These are phyloP conservation scores for Trichonephila clavata DNA, from an alignment of 1,140 invertebrate genomes.

Conservation along the genomic window DNA sequence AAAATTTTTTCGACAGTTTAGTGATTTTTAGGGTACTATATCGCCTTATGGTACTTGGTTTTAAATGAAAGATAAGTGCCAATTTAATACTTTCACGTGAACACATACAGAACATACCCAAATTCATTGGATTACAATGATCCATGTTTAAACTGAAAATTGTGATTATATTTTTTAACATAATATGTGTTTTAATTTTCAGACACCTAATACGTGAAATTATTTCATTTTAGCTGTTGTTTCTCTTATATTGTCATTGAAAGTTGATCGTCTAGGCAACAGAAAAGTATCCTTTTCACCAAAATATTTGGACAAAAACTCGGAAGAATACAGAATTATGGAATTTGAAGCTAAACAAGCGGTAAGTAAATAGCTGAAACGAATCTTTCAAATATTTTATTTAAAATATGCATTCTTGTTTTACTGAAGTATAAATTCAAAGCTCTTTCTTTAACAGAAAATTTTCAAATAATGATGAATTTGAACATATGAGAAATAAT, in stretches of 20 bases:
- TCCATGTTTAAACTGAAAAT: no score
- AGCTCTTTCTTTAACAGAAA: background rate
- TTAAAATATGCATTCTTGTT: background rate
- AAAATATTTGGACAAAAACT: slow-evolving; percentile 87
- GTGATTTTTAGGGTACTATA: no score
- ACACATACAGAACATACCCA: no score
- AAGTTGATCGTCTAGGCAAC: slow-evolving; percentile 91
- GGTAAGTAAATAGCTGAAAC: slow-evolving; percentile 82
- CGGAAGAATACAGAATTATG: slow-evolving; percentile 90
- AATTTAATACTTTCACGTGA: no score
- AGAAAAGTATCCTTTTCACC: slow-evolving; percentile 85
- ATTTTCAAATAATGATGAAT: background rate
- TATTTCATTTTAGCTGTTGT: slow-evolving; percentile 69
- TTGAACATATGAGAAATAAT: background rate
- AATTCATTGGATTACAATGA: no score
- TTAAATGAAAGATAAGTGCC: no score
- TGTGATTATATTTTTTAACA: no score
- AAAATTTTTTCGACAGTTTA: no score
- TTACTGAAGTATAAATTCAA: background rate
- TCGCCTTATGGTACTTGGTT: no score
- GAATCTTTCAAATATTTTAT: background rate
- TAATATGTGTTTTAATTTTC: no score
- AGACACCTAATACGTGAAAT: background rate
- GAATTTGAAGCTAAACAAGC: slow-evolving; percentile 91
- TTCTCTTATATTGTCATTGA: slow-evolving; percentile 88